phyloP scores from a whole-genome alignment of 2,113 vertebrate genomes.

The Brachirus orientalis region DNA sequence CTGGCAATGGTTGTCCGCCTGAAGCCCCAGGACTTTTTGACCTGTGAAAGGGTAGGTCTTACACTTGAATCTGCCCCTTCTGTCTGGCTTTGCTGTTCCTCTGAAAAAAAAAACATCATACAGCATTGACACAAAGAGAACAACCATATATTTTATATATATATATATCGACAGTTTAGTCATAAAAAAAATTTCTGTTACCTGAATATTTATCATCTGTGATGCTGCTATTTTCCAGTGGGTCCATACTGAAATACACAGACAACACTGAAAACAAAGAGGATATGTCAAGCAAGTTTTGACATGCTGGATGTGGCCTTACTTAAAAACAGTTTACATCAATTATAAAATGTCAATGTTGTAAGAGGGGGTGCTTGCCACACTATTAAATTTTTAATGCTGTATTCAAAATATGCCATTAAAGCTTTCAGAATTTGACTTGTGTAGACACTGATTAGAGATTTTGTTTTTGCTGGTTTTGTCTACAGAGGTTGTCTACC shows the following conservation, averaged over 20 bases:
- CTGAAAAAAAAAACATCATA: conserved; percentile 41
- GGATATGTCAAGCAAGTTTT: background rate
- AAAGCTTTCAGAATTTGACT: too few species aligned
- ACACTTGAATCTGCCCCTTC: conserved; percentile 70
- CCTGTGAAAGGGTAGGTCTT: conserved; percentile 86
- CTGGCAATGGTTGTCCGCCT: conserved; percentile 92
- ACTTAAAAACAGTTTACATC: background rate
- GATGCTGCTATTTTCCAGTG: conserved; percentile 30
- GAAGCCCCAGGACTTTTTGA: conserved; percentile 95
- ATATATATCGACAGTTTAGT: background rate
- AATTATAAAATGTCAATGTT: too few species aligned
- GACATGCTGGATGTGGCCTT: background rate
- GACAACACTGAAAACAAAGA: conserved; percentile 40
- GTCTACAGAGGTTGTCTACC: too few species aligned
- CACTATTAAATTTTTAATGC: too few species aligned
- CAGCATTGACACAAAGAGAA: conserved; percentile 1
- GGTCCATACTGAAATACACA: conserved; percentile 73
- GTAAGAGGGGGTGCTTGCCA: too few species aligned
- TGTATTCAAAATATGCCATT: too few species aligned
- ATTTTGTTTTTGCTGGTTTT: too few species aligned
- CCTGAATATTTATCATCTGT: conserved; percentile 48
- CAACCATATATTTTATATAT: background rate
- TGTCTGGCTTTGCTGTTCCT: conserved; percentile 69
- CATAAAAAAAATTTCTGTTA: conserved; percentile 15
- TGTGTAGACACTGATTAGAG: too few species aligned